phyloP scores from a whole-genome alignment of 2,888 invertebrate genomes.

The Litoditis marina region DNA sequence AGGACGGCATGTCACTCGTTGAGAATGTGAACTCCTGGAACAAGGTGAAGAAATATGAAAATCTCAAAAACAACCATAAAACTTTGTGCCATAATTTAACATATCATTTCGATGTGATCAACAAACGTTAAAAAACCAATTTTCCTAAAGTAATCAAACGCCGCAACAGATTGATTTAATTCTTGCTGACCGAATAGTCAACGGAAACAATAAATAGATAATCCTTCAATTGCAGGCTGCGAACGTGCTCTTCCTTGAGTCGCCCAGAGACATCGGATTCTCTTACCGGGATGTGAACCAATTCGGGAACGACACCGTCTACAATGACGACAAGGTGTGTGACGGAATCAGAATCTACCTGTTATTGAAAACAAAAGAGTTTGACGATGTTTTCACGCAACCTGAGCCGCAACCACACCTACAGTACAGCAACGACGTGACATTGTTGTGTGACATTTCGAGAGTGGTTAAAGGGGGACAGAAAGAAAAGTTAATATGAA shows the following conservation, averaged over 20 bases:
- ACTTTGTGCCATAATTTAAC: no score
- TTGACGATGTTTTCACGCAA: neutral
- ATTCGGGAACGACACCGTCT: conserved; percentile 24
- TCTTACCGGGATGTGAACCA: conserved; percentile 62
- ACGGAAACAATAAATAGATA: conserved; percentile 63
- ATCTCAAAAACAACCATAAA: no score
- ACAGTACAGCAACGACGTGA: no score
- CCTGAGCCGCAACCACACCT: no score
- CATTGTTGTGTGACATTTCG: no score
- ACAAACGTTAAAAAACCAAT: no score
- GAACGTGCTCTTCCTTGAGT: conserved; percentile 66
- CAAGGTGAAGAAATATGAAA: conserved; percentile 40
- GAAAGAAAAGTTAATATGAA: no score
- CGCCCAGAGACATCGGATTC: conserved; percentile 66
- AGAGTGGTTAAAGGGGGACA: no score
- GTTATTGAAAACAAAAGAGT: neutral
- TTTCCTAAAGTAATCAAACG: no score
- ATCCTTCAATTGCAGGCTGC: conserved; percentile 62
- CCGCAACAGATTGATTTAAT: no score
- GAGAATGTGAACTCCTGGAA: conserved; percentile 59
- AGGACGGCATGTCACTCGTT: conserved; percentile 39
- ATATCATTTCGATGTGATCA: no score
- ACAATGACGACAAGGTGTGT: conserved; percentile 41
- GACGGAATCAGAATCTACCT: neutral
- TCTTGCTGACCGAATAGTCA: no score